Percentiles rank a stretch among this genome's conserved stretches.
Evolutionary conservation across 2,888 invertebrate genomes (phyloP).

Genomic region (Panorpa germanica): DNA sequence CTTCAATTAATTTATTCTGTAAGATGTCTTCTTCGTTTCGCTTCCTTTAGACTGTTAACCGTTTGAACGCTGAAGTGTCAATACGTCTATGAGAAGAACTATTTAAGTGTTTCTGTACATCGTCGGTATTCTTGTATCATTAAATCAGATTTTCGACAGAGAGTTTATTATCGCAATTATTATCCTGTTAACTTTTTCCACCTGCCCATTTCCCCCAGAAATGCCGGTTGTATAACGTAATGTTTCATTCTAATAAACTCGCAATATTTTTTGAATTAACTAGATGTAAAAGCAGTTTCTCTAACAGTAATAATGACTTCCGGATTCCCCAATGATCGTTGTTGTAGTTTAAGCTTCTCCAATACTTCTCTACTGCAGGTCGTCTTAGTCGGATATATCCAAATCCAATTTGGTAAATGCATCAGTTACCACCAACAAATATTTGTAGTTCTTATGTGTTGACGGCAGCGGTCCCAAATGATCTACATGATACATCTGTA

Average conservation of each 20-base stretch:
- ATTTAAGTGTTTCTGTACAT: conserved; percentile 15
- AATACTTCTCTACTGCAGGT: conserved; percentile 16
- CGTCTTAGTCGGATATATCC: conserved; percentile 18
- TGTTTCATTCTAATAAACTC: conserved; percentile 17
- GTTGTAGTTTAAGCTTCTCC: conserved; percentile 15
- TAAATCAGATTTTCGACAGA: conserved; percentile 16
- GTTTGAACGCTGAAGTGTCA: conserved; percentile 13
- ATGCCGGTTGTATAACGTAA: conserved; percentile 14
- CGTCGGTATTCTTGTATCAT: conserved; percentile 15
- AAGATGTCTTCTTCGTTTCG: conserved; percentile 13
- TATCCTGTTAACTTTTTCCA: conserved; percentile 17
- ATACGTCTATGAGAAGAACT: conserved; percentile 14
- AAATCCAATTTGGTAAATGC: conserved; percentile 19
- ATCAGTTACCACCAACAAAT: conserved; percentile 18
- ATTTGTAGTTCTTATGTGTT: conserved; percentile 17
- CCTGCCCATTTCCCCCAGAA: conserved; percentile 20
- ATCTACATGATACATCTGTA: conserved; percentile 17
- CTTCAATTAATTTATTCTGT: conserved; percentile 1
- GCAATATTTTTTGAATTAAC: conserved; percentile 18
- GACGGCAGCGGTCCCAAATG: conserved; percentile 17
- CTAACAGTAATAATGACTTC: conserved; percentile 17
- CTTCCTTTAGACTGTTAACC: conserved; percentile 13
- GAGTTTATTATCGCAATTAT: conserved; percentile 18
- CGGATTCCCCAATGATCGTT: conserved; percentile 19
- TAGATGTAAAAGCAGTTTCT: conserved; percentile 19